phyloP scores from a whole-genome alignment of 2,113 vertebrate genomes.

The Benitochromis conjunctus region DNA sequence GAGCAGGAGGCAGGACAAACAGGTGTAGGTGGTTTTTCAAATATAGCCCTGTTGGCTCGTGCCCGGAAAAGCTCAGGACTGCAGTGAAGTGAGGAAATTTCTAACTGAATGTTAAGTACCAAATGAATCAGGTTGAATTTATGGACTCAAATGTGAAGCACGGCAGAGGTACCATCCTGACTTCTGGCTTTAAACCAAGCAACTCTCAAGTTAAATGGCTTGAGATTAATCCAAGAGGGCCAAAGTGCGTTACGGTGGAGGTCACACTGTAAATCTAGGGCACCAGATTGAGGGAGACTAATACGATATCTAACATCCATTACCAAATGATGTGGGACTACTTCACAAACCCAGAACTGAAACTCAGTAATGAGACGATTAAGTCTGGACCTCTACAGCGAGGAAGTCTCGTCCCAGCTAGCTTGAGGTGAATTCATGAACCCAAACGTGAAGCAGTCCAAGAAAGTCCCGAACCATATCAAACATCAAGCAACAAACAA shows the following conservation, averaged over 20 bases:
- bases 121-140: no score
- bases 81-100: no score
- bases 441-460: not conserved
- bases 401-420: not conserved
- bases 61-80: not conserved
- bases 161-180: not conserved
- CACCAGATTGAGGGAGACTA: no score
- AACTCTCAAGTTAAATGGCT: no score
- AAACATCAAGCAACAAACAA: not conserved
- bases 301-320: not conserved
- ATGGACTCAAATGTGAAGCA: no score
- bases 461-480: not conserved
- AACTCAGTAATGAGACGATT: not conserved
- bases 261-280: no score
- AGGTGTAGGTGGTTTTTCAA: not conserved
- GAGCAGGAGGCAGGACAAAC: not conserved
- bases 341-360: not conserved
- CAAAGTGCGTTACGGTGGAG: no score
- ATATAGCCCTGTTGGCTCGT: not conserved
- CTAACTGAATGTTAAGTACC: no score
- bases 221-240: no score
- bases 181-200: not conserved
- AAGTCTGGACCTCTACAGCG: not conserved
- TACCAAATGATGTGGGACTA: not conserved
- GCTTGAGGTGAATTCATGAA: not conserved